Evolutionary conservation across 2,113 vertebrate genomes (phyloP), one percentile per base, ranked within the genome.

Genomic region (Ia io): DNA sequence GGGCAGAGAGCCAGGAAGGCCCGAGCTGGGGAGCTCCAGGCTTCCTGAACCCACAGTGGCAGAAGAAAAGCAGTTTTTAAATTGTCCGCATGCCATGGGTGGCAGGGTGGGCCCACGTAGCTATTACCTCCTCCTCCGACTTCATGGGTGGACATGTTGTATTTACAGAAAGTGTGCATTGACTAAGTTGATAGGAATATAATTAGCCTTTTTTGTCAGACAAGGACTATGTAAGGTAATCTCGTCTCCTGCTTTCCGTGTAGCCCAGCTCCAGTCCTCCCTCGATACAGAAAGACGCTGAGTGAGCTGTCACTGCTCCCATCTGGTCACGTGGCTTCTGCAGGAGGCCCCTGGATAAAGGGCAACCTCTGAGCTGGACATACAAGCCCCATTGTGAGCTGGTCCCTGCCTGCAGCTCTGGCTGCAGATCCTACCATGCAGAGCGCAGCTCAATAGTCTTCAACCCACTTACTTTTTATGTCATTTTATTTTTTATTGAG

Each of bases 401-500:
- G 11, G 7, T 65, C 13, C 59, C 76, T 17, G 14, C n/a, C 59
- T 76, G 80, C n/a, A 25, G 71, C 40, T 8, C 40, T 20, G 49
- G 42, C 74, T 49, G 32, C 8, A 44, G 35, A 51, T 10, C 3
- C 25, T 42, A 32, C 4, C 2, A 10, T 9, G 16, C 14, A 3
- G 8, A 63, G 51, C 59, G 18, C 25, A 63, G 47, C 17, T 47
- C 22, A 7, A 47, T 1, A 37, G 53, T 61, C 44, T 82, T 90
- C 77, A n/a, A 8, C 9, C 2, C 9, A 35, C 1, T 3, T 8
- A 6, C 30, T 80, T 87, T 53, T 53, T 14, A 20, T 70, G 74
- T 94, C 22, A 30, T 49, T 79, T 84, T n/a, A 28, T 42, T 69
- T 86, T 89, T 88, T 87, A 44, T 28, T 69, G 56, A 86, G 30